Conservation (phyloP, 2,888 invertebrate species). For the Subacronicta megacephala region DNA sequence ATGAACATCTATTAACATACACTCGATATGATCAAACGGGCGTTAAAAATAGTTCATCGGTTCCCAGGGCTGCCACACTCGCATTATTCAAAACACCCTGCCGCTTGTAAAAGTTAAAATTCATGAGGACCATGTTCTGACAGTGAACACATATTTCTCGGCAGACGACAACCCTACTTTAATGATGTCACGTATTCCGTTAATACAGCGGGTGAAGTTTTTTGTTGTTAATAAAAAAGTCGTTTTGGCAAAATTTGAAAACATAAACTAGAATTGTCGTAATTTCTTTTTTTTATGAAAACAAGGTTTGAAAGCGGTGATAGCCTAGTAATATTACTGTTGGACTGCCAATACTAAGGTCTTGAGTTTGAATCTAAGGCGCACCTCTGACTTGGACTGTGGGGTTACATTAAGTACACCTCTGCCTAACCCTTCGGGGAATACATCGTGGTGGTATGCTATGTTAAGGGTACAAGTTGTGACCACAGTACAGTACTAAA, state of each 20-base stretch:
- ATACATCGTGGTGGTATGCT: too few relatives aligned
- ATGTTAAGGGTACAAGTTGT: not conserved
- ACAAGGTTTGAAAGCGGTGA: too few relatives aligned
- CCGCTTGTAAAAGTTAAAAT: conserved; percentile 77
- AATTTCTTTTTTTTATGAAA: not conserved
- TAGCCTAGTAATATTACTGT: too few relatives aligned
- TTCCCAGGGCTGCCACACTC: conserved; percentile 58
- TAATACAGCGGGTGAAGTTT: conserved; percentile 62
- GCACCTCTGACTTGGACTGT: too few relatives aligned
- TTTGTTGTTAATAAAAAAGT: conserved; percentile 63
- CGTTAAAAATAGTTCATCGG: conserved; percentile 57
- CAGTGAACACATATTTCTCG: conserved; percentile 70
- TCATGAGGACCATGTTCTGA: conserved; percentile 76
- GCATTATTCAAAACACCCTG: conserved; percentile 74
- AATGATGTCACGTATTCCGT: conserved; percentile 81
- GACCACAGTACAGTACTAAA: not conserved
- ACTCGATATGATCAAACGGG: conserved; percentile 54
- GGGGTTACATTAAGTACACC: too few relatives aligned
- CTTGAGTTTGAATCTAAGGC: too few relatives aligned
- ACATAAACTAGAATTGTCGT: too few relatives aligned
- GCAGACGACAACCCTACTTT: conserved; percentile 68
- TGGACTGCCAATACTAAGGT: too few relatives aligned
- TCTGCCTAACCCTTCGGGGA: too few relatives aligned
- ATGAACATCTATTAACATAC: conserved; percentile 47
- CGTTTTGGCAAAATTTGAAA: too few relatives aligned